Base-by-base conservation (phyloP, 1,140 invertebrate genomes). In the Phthorimaea operculella region DNA sequence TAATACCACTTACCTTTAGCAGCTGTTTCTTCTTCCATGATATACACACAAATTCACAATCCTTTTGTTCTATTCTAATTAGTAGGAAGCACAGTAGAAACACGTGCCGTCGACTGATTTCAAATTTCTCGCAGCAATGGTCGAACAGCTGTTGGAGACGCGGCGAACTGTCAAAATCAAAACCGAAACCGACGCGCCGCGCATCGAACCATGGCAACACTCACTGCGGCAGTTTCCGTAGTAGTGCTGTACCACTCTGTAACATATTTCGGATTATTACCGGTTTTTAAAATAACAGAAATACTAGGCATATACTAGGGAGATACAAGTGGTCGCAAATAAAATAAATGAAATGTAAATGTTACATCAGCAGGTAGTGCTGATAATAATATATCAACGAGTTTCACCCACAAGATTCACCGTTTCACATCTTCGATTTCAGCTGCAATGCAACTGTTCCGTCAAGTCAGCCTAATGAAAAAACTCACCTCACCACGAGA, bases 61-160 rank as follows among this genome's bases (percentile, higher is more conserved):
- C 16, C n/a, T 48, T 15, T 34, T 44, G n/a, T 55, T 55, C 21
- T 28, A 50, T 51, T 55, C 54, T 50, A 18, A 12, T 21, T 44
- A 47, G 14, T 28, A 28, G 21, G 6, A 28, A 28, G 6, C 21
- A 28, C 28, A 33, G 17, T 21, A 36, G 28, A 49, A 72, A 74
- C 78, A 83, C 75, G 75, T 79, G 76, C 59, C 66, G 60, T 52
- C 59, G 66, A 66, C 56, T 55, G 56, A 66, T 72, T 74, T 58
- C 64, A 74, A 79, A 64, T 63, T 57, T 62, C 60, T 59, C 68
- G 65, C 61, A 51, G 64, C 65, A 71, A 70, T 69, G 71, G 62
- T 64, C 64, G 71, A 83, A 79, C 76, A 79, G 78, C 76, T 79
- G 80, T 81, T 79, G 56, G 67, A 55, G 76, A 83, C 76, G 77